Conservation (phyloP, 1,140 invertebrate species). For the Psix sp. region DNA sequence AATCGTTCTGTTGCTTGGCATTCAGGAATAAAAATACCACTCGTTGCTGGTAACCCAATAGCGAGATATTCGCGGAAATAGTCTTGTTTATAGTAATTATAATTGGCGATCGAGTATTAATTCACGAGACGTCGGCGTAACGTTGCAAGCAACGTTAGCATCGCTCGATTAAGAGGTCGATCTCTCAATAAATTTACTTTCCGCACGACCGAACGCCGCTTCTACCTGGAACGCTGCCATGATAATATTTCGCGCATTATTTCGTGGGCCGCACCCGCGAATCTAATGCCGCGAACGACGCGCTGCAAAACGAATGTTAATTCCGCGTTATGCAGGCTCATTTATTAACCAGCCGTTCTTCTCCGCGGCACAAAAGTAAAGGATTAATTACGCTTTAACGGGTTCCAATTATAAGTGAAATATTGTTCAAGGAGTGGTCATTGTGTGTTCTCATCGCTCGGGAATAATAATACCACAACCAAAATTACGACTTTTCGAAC, state of each 20-base stretch:
- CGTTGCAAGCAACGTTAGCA: slow-evolving; percentile 12
- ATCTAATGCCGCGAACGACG: slow-evolving; percentile 37
- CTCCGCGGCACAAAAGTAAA: slow-evolving; percentile 34
- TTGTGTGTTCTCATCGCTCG: slow-evolving; percentile 20
- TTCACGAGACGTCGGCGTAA: slow-evolving; percentile 1
- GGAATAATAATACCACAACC: too few relatives aligned
- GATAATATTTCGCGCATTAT: slow-evolving; percentile 57
- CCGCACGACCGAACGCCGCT: slow-evolving; percentile 50
- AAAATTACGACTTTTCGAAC: background rate
- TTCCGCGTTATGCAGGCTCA: slow-evolving; percentile 41
- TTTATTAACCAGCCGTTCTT: slow-evolving; percentile 49
- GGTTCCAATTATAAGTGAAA: slow-evolving; percentile 56
- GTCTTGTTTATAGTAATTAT: slow-evolving; percentile 13
- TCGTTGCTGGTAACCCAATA: too few relatives aligned
- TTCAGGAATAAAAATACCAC: too few relatives aligned
- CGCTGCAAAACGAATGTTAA: slow-evolving; percentile 49
- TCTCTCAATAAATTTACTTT: slow-evolving; percentile 60
- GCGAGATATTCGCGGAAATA: too few relatives aligned
- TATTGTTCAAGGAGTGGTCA: slow-evolving; percentile 45
- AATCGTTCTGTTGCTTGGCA: too few relatives aligned
- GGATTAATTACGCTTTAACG: slow-evolving; percentile 57
- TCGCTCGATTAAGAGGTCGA: slow-evolving; percentile 57
- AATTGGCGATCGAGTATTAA: slow-evolving; percentile 12
- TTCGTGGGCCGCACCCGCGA: slow-evolving; percentile 53
- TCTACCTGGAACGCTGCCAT: slow-evolving; percentile 31